Base-by-base conservation (phyloP, 2,113 vertebrate species). In the Eulemur macaco region DNA sequence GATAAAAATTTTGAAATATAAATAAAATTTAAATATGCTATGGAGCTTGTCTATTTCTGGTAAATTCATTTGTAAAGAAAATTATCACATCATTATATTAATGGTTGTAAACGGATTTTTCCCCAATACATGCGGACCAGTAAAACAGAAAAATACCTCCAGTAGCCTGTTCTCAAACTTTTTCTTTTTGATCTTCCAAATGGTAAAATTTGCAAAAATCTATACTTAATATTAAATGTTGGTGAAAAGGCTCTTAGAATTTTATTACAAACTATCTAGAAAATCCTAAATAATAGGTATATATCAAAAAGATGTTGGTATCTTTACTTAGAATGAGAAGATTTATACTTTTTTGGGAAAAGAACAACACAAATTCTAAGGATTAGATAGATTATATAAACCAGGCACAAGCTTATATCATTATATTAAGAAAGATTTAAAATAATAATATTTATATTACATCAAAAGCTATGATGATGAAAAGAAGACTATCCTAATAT, bases 241-340 rank as follows among this genome's bases (percentile, higher is more conserved):
- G 6, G 8, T 37, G 21, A 52, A 25, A 78, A 39, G 3, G 23
- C 71, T 29, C 34, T 74, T 89, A 85, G 18, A 85, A 47, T 50
- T 84, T 74, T 82, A 81, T 81, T 23, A 54, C 47, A 89, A 94
- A 54, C 15, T 82, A 20, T 74, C 56, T 82, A 89, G 56, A 85
- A 92, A 69, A 66, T 29, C 27, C 29, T 89, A 85, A 86, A 66
- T 13, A n/a, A 80, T 56, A 78, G 7, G 2, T 71, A 71, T 83
- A 8, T 77, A 78, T 54, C 8, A 11, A 69, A 92, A 76, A 56
- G 21, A 66, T 86, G 6, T 71, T 71, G 4, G 23, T 63, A 27
- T 81, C 23, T 80, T 54, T 96, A 66, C 42, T 77, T 87, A n/a
- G 77, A 93, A 50, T 8, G 2, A 76, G 23, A 39, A 7, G 5